phyloP scores from a whole-genome alignment of 2,888 invertebrate genomes.

The Toxonevra muliebris region DNA sequence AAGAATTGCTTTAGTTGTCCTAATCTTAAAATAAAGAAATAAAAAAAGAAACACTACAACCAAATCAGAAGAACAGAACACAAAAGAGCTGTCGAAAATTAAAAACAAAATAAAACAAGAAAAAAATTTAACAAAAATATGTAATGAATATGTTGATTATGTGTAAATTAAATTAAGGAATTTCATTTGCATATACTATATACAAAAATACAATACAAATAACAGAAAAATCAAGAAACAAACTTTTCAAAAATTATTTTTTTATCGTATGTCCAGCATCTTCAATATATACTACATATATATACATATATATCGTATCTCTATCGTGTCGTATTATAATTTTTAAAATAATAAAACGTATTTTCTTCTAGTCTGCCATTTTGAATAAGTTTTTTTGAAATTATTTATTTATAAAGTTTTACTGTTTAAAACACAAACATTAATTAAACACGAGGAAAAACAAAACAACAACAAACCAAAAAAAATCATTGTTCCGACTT shows the following conservation, averaged over 20 bases:
- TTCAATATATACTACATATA: constrained; percentile 11
- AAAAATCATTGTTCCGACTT: too few relatives aligned
- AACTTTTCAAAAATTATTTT: neutral
- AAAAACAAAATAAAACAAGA: neutral
- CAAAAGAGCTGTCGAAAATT: neutral
- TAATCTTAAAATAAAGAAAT: constrained; percentile 2
- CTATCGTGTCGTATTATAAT: constrained; percentile 4
- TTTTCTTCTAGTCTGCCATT: neutral
- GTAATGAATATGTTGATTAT: neutral
- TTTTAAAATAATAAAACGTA: constrained; percentile 1
- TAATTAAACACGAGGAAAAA: neutral
- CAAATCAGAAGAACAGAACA: neutral
- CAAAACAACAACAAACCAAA: neutral
- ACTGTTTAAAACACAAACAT: too few relatives aligned
- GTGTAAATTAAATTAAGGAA: too few relatives aligned
- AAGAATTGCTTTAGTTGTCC: constrained; percentile 49
- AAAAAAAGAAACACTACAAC: neutral
- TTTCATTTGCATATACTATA: neutral
- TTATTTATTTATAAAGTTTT: neutral
- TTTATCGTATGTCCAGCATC: constrained; percentile 7
- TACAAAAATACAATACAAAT: neutral
- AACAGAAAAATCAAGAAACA: neutral
- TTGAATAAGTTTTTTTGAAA: constrained; percentile 7
- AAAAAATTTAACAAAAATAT: neutral
- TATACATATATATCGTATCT: neutral